A percentile compares a stretch with the other conserved stretches of the same genome.
phyloP scores from a whole-genome alignment of 2,797 vertebrate genomes.

The Neosalanx taihuensis region DNA sequence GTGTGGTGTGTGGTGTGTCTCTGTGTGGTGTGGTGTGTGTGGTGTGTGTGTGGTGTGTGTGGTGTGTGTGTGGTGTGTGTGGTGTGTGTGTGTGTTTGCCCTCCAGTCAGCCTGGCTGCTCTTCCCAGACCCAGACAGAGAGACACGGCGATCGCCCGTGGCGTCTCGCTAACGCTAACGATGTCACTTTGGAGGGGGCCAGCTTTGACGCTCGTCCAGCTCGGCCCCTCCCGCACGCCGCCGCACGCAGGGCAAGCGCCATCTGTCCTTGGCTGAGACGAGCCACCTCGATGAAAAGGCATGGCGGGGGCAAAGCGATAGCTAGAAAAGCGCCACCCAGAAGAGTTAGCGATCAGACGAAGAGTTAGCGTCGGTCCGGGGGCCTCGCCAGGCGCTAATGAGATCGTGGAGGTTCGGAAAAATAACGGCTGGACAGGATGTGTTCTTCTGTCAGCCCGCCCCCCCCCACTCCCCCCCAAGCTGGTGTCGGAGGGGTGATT shows the following conservation, averaged over 20 bases:
- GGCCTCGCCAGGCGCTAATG: constrained; percentile 22
- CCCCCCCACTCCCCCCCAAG: constrained; percentile 17
- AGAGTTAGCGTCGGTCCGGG: neutral
- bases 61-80: neutral
- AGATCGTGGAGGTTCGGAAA: constrained; percentile 25
- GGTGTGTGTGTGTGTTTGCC: neutral
- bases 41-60: no score
- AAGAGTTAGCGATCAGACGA: constrained; percentile 8
- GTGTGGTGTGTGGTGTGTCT: no score
- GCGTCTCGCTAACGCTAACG: constrained; percentile 55
- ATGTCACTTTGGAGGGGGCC: constrained; percentile 55
- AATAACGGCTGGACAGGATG: constrained; percentile 23
- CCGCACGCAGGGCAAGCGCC: constrained; percentile 54
- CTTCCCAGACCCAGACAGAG: constrained; percentile 30
- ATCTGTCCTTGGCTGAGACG: constrained; percentile 66
- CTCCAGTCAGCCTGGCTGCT: constrained; percentile 7
- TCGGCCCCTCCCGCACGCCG: constrained; percentile 10
- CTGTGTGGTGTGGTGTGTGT: no score
- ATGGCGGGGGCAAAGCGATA: neutral
- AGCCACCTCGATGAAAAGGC: constrained; percentile 43
- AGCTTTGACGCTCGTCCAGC: constrained; percentile 64
- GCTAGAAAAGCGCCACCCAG: constrained; percentile 13
- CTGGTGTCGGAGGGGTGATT: constrained; percentile 13
- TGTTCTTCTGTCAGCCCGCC: constrained; percentile 18
- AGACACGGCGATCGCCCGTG: constrained; percentile 40